phyloP scores from a whole-genome alignment of 2,797 vertebrate genomes.

The Luscinia luscinia region DNA sequence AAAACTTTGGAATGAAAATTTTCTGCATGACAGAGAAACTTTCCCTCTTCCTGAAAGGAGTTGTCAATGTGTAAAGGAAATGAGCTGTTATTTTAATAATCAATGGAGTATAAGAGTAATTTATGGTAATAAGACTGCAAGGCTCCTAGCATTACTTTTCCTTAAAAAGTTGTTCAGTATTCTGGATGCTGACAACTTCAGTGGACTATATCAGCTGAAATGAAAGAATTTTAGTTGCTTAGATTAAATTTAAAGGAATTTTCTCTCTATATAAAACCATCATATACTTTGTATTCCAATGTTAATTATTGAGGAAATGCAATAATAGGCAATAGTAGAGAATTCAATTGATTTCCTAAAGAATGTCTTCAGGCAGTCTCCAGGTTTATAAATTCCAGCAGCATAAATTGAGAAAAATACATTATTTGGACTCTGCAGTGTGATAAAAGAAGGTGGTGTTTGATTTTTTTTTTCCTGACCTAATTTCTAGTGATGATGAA shows the following conservation, averaged over 20 bases:
- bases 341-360: neutral
- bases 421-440: neutral
- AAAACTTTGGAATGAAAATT: slow-evolving; percentile 22
- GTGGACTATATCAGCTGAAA: neutral
- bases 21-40: slow-evolving; percentile 27
- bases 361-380: neutral
- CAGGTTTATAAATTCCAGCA: neutral
- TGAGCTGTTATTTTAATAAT: slow-evolving; percentile 73
- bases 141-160: slow-evolving; percentile 51
- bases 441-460: neutral
- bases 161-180: slow-evolving; percentile 66
- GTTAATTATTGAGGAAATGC: neutral
- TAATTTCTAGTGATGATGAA: neutral
- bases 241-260: neutral
- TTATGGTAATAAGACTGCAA: slow-evolving; percentile 49
- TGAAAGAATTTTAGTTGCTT: neutral
- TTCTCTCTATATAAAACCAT: neutral
- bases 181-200: neutral
- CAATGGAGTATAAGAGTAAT: slow-evolving; percentile 57
- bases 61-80: slow-evolving; percentile 52
- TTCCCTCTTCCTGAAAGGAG: neutral
- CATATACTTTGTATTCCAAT: neutral
- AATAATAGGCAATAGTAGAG: neutral
- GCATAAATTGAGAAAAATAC: neutral
- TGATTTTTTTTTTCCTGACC: neutral